Percentiles rank a stretch among this genome's conserved stretches.
These are phyloP conservation scores for Scyliorhinus canicula DNA, from an alignment of 2,797 vertebrate genomes.

Conservation along the genomic window DNA sequence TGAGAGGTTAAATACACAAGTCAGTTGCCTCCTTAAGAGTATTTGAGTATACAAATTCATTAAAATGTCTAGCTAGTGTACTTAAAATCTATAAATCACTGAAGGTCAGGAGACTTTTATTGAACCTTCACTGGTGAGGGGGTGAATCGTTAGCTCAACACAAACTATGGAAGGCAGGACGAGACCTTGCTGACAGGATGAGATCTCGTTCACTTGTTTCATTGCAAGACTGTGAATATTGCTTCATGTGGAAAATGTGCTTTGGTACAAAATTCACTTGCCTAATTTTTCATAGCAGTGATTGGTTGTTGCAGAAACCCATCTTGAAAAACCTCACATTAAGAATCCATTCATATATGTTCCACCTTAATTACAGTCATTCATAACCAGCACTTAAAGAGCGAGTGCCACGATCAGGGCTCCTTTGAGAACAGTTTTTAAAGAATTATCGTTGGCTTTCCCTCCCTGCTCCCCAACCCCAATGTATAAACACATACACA, in stretches of 20 bases:
- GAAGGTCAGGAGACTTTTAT: slow-evolving; percentile 17
- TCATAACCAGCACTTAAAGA: background rate
- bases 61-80: slow-evolving; percentile 23
- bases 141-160: background rate
- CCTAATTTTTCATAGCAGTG: background rate
- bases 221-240: background rate
- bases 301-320: background rate
- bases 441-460: background rate
- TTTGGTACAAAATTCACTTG: background rate
- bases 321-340: slow-evolving; percentile 11
- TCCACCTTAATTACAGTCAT: background rate
- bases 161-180: background rate
- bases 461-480: background rate
- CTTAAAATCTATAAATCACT: slow-evolving; percentile 34
- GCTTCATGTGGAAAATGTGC: background rate
- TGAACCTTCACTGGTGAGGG: slow-evolving; percentile 11
- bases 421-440: background rate
- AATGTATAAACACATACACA: background rate
- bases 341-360: background rate
- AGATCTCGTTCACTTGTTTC: background rate
- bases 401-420: background rate
- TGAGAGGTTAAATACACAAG: slow-evolving; percentile 7
- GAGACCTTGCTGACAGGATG: background rate
- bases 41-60: slow-evolving; percentile 4
- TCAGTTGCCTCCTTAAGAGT: slow-evolving; percentile 9